These are phyloP conservation scores for Entosphenus tridentatus DNA, from an alignment of 2,113 vertebrate genomes.

Conservation along the genomic window DNA sequence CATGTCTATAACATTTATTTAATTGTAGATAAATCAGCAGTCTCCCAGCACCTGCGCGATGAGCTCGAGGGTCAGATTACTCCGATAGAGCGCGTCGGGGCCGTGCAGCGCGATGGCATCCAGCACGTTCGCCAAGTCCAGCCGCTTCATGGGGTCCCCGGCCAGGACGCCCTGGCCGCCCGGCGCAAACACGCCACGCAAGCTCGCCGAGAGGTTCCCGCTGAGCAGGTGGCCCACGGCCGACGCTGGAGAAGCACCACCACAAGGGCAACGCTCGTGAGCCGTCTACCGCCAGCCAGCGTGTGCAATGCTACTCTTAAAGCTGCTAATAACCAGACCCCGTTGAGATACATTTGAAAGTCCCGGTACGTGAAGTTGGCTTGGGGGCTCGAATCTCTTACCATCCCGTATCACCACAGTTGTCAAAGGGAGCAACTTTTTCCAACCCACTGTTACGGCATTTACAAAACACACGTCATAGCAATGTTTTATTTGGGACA, in stretches of 20 bases:
- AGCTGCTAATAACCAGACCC: no score
- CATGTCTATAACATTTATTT: no score
- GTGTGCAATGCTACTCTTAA: no score
- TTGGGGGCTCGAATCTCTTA: no score
- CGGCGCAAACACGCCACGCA: slow-evolving; percentile 47
- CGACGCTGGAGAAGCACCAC: background rate
- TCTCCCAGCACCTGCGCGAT: slow-evolving; percentile 35
- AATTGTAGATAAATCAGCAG: background rate
- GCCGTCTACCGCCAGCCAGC: no score
- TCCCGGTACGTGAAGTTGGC: no score
- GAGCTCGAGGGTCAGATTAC: slow-evolving; percentile 67
- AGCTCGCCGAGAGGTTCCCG: slow-evolving; percentile 33
- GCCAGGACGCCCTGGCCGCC: slow-evolving; percentile 32
- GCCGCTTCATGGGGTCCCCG: slow-evolving; percentile 34
- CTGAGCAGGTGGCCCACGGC: background rate
- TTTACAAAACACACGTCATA: no score
- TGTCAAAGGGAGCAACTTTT: no score
- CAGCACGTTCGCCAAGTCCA: slow-evolving; percentile 47
- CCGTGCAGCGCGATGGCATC: slow-evolving; percentile 39
- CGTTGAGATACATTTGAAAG: no score
- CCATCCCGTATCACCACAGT: no score
- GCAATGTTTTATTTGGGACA: no score
- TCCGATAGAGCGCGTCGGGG: slow-evolving; percentile 44
- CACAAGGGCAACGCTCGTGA: background rate
- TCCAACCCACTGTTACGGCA: no score